These are phyloP conservation scores for Gadus chalcogrammus DNA, from an alignment of 2,113 vertebrate genomes.

Conservation along the genomic window DNA sequence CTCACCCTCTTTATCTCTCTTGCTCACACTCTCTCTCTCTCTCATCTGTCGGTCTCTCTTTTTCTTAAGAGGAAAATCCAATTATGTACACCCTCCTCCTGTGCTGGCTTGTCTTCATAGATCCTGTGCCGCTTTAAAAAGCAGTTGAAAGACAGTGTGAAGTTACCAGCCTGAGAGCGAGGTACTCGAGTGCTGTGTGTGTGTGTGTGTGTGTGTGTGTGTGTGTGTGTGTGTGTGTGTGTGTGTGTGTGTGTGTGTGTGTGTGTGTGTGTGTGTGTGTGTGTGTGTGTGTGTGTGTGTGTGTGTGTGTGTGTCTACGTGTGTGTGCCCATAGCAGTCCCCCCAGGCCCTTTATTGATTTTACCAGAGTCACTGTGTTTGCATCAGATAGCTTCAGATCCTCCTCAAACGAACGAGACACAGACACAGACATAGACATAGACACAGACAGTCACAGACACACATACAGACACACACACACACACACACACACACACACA, in stretches of 20 bases:
- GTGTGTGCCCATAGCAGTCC: not conserved
- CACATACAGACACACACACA: no score
- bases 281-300: no score
- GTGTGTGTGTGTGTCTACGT: no score
- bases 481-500: no score
- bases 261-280: no score
- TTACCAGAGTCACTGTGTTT: not conserved
- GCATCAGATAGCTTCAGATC: not conserved
- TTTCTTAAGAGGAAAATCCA: not conserved
- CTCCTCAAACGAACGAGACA: no score
- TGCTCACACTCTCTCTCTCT: not conserved
- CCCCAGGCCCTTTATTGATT: not conserved
- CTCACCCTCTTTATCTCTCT: not conserved
- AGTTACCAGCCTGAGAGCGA: conserved; percentile 1
- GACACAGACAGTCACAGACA: no score
- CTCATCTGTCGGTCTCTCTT: not conserved
- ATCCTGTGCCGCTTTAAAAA: conserved; percentile 7
- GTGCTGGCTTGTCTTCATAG: conserved; percentile 8
- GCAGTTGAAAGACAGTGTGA: conserved; percentile 17
- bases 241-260: no score
- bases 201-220: no score
- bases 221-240: no score
- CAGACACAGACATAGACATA: no score
- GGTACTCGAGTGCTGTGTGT: not conserved
- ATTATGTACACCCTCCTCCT: conserved; percentile 10